Evolutionary conservation across 2,797 vertebrate species (phyloP), one percentile per base, ranked within the genome.

Genomic region (Bradypus variegatus): DNA sequence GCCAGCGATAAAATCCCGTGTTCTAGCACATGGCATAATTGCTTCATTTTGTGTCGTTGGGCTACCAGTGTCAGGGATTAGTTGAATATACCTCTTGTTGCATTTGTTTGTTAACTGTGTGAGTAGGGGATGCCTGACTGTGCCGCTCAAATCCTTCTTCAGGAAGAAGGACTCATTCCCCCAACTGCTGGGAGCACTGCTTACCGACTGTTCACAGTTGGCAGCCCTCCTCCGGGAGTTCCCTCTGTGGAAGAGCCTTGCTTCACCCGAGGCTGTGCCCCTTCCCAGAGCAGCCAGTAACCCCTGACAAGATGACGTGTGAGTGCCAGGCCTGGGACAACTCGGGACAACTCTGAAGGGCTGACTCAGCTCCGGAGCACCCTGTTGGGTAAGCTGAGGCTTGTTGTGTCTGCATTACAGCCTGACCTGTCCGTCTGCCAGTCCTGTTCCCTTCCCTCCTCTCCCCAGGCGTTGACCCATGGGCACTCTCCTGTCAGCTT

Each of bases 201-300:
- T 13, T 21, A 58, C 87, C 58, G 12, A 3, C 60, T 14, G 0
- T 38, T 50, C 8, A 11, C 38, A 27, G 73, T 62, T 31, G 45
- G 15, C 3, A 11, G 23, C 25, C 48, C n/a, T 70, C 41, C 19
- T n/a, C 36, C 31, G 55, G 45, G 67, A 41, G 27, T 50, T 18
- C 45, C 8, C 31, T 33, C 21, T 58, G 31, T 4, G 2, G 78
- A 25, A 38, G 53, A 81, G 55, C 50, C 83, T 58, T 14, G 45
- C 33, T 48, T 78, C 5, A 0, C 27, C 9, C 2, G 4, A 36
- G 8, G 36, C n/a, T 62, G 38, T 0, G 0, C 21, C 18, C 36
- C 60, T 50, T 33, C 45, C 31, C 38, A 55, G 77, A 80, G 76
- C 86, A 18, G 10, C 69, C 62, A 33, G 8, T 27, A 27, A 65